A percentile compares a stretch with the other conserved stretches of the same genome.
These are phyloP conservation scores for Diachasma alloeum DNA, from an alignment of 1,140 invertebrate species.

Conservation along the genomic window DNA sequence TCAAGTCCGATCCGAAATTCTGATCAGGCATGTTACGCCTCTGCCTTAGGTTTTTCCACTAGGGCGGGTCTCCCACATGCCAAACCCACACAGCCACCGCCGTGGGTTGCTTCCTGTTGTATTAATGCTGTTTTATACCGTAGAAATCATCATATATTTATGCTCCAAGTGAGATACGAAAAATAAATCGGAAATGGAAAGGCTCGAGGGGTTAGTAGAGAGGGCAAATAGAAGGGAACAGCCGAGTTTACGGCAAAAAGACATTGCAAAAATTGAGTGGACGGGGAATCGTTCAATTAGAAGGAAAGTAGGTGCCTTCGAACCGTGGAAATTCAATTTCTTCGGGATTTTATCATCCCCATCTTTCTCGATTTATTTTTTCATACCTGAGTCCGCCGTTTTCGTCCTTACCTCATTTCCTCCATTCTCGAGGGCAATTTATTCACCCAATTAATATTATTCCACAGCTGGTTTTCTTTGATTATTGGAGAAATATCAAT, in stretches of 20 bases:
- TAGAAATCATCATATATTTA: background rate
- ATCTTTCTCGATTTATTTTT: constrained; percentile 28
- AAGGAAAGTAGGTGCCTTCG: constrained; percentile 43
- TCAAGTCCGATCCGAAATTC: too few relatives aligned
- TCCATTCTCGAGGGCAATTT: background rate
- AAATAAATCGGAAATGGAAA: constrained; percentile 16
- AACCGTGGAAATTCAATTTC: constrained; percentile 51
- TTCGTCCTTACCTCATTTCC: constrained; percentile 31
- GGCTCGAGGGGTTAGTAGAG: constrained; percentile 20
- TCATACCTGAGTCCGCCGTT: background rate
- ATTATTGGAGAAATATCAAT: background rate
- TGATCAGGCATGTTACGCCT: too few relatives aligned
- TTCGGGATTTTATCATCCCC: constrained; percentile 52
- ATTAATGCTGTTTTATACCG: background rate
- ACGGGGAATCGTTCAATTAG: constrained; percentile 52
- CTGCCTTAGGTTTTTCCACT: too few relatives aligned
- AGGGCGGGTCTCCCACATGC: too few relatives aligned
- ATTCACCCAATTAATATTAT: background rate
- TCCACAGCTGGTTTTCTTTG: background rate
- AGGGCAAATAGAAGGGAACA: constrained; percentile 5
- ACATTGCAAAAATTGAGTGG: constrained; percentile 20
- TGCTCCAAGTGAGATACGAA: background rate
- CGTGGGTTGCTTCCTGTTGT: too few relatives aligned
- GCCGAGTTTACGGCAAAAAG: background rate
- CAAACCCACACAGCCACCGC: too few relatives aligned